Evolutionary conservation across 2,888 invertebrate species (phyloP), one percentile per base, ranked within the genome.

Genomic region (Thereva nobilitata): DNA sequence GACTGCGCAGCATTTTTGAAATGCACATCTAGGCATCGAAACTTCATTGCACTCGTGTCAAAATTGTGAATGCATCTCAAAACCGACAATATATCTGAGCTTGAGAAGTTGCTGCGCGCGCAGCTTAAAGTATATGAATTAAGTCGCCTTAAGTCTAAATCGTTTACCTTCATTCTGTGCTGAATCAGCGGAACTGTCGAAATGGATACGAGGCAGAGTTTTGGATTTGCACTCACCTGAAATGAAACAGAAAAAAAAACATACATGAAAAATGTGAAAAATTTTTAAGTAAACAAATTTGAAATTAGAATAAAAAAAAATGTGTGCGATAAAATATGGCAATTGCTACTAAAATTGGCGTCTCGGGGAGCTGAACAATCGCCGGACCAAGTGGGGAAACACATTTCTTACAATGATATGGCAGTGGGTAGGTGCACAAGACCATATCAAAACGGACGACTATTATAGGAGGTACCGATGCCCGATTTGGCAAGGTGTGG

Each of bases 211-310:
- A 70, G 81, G 81, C 77, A 81, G 76, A 71, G 81, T 81, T 80
- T 80, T 81, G 74, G 81, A 80, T 75, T 80, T 81, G 76, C 78
- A 81, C 81, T 81, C 81, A 81, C 81, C 81, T 81, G 72, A 73
- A 80, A 73, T 67, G 64, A 74, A 73, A 66, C 64, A 52, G 71
- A 64, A 71, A 67, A 47, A 52, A 5, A 53, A 52, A 55, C n/a
- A n/a, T n/a, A n/a, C n/a, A 23, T 40, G 8, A 42, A 5, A 23
- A 38, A 5, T 40, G 7, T 7, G 35, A 5, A 35, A 52, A 52
- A 9, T 52, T 23, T 6, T 12, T 50, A 50, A 12, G 50, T 50
- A 50, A 12, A 52, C 42, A 63, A 52, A 44, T n/a, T 4, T 23
- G 42, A 61, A 63, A 63, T 50, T 6, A n/a, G 7, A 9, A 38